Evolutionary conservation across 2,797 vertebrate genomes (phyloP), one percentile per base, ranked within the genome.

Genomic region (Poecilia gillii): DNA sequence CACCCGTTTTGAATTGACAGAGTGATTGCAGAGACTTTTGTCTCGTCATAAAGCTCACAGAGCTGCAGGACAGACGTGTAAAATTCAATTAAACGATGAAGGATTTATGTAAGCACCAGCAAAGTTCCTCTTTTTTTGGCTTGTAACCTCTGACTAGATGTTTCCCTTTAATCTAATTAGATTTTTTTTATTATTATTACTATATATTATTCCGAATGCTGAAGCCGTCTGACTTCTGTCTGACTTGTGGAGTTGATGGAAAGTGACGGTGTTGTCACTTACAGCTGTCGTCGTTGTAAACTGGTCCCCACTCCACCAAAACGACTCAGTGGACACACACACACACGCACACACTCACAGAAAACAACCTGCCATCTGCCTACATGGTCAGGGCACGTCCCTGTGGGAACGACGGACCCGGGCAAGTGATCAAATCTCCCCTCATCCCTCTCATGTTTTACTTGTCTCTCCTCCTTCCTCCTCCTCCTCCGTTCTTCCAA

Each of bases 311-410:
- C 72, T 91, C 75, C 41, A 55, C 68, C 78, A 68, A 81, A 72
- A 83, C 68, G 71, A 77, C 77, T 74, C n/a, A 68, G 72, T 75
- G 79, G 64, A 55, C 47, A 73, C 76, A 73, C 53, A 81, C 57
- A 28, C 68, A 57, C 49, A 72, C 41, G 55, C 75, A 76, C 70
- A 81, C 62, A 82, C 59, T 71, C 59, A n/a, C 62, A 77, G 82
- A 82, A 62, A 82, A 85, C 70, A 73, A 81, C 72, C 81, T 86
- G 90, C 90, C 94, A 93, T 93, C 91, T 93, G 91, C 85, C 88
- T 81, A 89, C 86, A 89, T 86, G 86, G 70, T 82, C 85, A 75
- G 85, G 81, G 41, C 82, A 76, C 36, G 43, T 84, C 89, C 90
- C 86, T 88, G 43, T 78, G 90, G 87, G 86, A 88, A 88, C 78